Conservation (phyloP, 2,888 invertebrate species). For the Lepidochitona cinerea region DNA sequence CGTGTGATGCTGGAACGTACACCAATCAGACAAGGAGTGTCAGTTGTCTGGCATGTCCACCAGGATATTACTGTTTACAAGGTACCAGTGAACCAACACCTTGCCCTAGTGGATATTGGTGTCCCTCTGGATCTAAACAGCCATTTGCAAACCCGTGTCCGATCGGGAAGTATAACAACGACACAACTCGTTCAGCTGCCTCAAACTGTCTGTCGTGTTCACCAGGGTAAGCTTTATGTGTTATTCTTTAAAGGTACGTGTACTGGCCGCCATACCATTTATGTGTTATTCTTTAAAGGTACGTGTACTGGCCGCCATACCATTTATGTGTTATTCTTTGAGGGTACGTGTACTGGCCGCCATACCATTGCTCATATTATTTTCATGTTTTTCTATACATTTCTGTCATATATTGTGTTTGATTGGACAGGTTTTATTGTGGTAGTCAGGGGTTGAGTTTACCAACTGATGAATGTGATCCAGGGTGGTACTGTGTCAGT, state of each 20-base stretch:
- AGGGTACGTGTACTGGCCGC: too few relatives aligned
- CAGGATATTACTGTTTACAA: slow-evolving; percentile 60
- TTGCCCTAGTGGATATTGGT: slow-evolving; percentile 64
- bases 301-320: too few relatives aligned
- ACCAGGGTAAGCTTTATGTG: slow-evolving; percentile 56
- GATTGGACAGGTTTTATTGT: slow-evolving; percentile 64
- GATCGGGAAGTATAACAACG: slow-evolving; percentile 62
- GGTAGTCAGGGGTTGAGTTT: slow-evolving; percentile 52
- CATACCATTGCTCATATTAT: too few relatives aligned
- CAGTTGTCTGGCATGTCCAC: slow-evolving; percentile 54
- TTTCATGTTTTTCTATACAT: too few relatives aligned
- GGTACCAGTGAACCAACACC: slow-evolving; percentile 58
- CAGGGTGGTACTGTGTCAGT: slow-evolving; percentile 64
- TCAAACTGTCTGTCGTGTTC: slow-evolving; percentile 57
- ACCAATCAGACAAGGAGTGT: slow-evolving; percentile 47
- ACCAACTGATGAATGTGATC: slow-evolving; percentile 60
- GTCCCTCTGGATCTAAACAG: slow-evolving; percentile 35
- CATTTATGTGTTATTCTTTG: too few relatives aligned
- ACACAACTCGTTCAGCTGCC: slow-evolving; percentile 44
- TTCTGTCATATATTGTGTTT: too few relatives aligned
- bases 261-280: too few relatives aligned
- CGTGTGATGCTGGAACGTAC: slow-evolving; percentile 55
- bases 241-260: too few relatives aligned
- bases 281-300: too few relatives aligned
- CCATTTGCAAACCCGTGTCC: slow-evolving; percentile 52